phyloP scores from a whole-genome alignment of 2,888 invertebrate species.

The Ophioninae sp. region DNA sequence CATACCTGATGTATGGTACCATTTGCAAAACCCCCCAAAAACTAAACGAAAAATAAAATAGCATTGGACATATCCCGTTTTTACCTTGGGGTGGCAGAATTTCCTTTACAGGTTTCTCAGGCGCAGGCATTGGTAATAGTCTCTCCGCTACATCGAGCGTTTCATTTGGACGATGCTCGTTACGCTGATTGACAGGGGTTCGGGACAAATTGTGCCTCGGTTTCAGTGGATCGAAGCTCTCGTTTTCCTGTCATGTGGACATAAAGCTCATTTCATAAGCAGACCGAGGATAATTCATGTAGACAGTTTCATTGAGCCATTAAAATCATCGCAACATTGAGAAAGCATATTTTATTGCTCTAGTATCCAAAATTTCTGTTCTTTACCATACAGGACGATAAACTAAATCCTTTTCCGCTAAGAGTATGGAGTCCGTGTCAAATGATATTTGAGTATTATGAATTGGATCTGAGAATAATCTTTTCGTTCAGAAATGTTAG shows the following conservation, averaged over 20 bases:
- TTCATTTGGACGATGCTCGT: neutral
- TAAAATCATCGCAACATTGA: no score
- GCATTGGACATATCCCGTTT: neutral
- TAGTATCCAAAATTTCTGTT: neutral
- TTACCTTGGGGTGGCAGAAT: constrained; percentile 38
- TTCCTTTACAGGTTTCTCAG: constrained; percentile 27
- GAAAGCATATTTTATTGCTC: no score
- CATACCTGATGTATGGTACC: no score
- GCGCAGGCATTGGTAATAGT: constrained; percentile 22
- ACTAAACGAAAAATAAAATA: neutral
- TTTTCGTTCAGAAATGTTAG: neutral
- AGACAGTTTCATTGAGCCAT: neutral
- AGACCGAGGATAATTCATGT: neutral
- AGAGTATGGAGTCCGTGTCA: neutral
- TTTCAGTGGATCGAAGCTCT: constrained; percentile 48
- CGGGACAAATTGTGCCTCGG: constrained; percentile 50
- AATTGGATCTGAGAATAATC: neutral
- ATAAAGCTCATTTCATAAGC: neutral
- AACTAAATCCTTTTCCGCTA: neutral
- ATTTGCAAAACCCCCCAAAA: no score
- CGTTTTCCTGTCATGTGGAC: neutral
- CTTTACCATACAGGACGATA: neutral
- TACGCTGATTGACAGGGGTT: constrained; percentile 20
- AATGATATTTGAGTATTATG: neutral
- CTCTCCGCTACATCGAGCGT: constrained; percentile 21